These are phyloP conservation scores for Hoplostethus mediterraneus DNA, from an alignment of 2,797 vertebrate species.

Conservation along the genomic window DNA sequence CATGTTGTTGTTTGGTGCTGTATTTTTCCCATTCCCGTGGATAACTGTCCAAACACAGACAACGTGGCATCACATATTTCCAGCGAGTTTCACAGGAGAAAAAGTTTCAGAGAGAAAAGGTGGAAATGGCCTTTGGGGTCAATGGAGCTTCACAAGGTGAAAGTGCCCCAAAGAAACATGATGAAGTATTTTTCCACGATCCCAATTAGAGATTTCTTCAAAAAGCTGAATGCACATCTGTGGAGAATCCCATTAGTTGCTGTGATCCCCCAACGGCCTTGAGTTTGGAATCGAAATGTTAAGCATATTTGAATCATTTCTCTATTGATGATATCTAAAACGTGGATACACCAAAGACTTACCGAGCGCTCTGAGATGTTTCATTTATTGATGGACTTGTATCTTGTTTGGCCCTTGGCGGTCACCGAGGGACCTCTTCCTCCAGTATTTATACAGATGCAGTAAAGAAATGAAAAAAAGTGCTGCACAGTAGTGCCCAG, in stretches of 20 bases:
- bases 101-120: not conserved
- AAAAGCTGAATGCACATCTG: conserved; percentile 46
- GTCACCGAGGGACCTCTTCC: not conserved
- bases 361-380: not conserved
- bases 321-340: conserved; percentile 28
- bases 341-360: not conserved
- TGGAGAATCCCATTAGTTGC: conserved; percentile 51
- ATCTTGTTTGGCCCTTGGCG: conserved; percentile 4
- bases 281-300: conserved; percentile 54
- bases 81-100: too few species aligned
- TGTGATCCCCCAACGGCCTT: conserved; percentile 50
- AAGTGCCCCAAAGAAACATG: conserved; percentile 15
- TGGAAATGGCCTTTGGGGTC: too few species aligned
- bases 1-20: too few species aligned
- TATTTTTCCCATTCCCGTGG: too few species aligned
- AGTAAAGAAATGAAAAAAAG: conserved; percentile 1
- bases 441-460: not conserved
- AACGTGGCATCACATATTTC: too few species aligned
- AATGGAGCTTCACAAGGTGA: too few species aligned
- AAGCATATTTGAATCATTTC: conserved; percentile 29
- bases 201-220: conserved; percentile 54
- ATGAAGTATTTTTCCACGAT: conserved; percentile 36
- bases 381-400: conserved; percentile 6
- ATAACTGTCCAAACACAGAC: too few species aligned
- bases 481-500: not conserved